Base-by-base conservation (phyloP, 2,888 invertebrate species). In the Hedychridium roseum region DNA sequence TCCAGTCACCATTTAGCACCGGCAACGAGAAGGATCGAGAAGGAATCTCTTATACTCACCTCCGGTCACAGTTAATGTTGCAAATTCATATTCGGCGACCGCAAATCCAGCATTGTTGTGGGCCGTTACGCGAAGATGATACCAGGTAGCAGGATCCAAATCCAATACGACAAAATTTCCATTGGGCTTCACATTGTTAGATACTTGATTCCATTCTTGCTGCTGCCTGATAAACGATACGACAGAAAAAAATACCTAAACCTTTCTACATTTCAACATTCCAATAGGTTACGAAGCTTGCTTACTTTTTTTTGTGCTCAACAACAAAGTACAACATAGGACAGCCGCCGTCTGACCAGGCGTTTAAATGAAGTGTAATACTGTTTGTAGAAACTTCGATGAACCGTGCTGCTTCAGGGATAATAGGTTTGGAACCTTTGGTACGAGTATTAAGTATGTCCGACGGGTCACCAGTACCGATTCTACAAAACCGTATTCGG, bases 21-120 rank as follows among this genome's bases (percentile, higher is more conserved):
- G 71, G 66, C 66, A 64, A 50, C 68, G 69, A 66, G 61, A 28
- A 5, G 23, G 23, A 7, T 18, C 28, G 12, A 11, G 6, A 15
- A 12, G 5, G 5, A 18, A 9, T 20, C 21, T 14, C 6, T 21
- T 44, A 23, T 54, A 80, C 84, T 82, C 85, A 96, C 96, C 94
- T 85, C 97, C 97, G 62, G 93, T 92, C 60, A 91, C 88, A 20
- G 96, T 95, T 21, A 96, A 85, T 1, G 97, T 97, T 12, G 95
- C 94, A 80, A 97, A 96, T 82, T 94, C 94, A 74, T 96, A 94
- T 81, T 94, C 92, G 48, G 94, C 95, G 39, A 95, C 94, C 28
- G 94, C 92, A 70, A 94, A 94, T 39, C 97, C 97, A 51, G 97
- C 97, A 69, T 95, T 96, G 80, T 96, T 97, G 80, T 96, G 92